Percentiles rank a stretch among this genome's conserved stretches.
Conservation (phyloP, 2,888 invertebrate genomes). For the Proisotoma minuta region DNA sequence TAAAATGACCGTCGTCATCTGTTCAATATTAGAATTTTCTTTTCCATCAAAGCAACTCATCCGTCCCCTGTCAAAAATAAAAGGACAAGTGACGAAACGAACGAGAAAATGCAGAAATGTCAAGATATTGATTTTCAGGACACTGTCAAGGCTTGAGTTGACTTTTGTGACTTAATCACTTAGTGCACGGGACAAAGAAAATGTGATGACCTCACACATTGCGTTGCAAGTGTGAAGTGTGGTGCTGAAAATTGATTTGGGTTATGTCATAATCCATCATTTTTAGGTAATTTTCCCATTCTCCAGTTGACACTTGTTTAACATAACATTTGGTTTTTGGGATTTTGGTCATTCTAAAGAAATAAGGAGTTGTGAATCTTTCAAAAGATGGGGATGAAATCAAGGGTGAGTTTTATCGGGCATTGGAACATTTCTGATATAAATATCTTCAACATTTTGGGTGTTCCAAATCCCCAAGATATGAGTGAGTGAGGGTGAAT, state of each 20-base stretch:
- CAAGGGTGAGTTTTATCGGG: not conserved
- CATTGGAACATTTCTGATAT: not conserved
- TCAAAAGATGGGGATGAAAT: constrained; percentile 17
- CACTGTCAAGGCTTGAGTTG: too few relatives aligned
- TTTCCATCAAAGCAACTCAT: not conserved
- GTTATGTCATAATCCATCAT: constrained; percentile 4
- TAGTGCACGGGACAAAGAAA: too few relatives aligned
- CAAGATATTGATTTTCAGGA: too few relatives aligned
- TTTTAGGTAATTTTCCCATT: not conserved
- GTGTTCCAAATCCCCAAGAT: not conserved
- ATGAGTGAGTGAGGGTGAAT: not conserved
- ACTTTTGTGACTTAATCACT: too few relatives aligned
- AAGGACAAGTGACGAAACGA: too few relatives aligned
- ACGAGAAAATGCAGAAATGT: too few relatives aligned
- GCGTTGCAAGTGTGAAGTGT: too few relatives aligned
- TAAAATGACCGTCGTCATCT: not conserved
- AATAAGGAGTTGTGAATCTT: too few relatives aligned
- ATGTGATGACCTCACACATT: not conserved
- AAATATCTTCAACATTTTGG: not conserved
- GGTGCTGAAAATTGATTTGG: too few relatives aligned
- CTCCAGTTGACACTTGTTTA: not conserved
- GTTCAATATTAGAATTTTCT: not conserved
- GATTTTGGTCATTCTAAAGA: too few relatives aligned
- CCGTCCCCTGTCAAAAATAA: not conserved
- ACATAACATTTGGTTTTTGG: too few relatives aligned